Evolutionary conservation across 2,797 vertebrate genomes (phyloP).

Genomic region (Onychomys leucogaster): DNA sequence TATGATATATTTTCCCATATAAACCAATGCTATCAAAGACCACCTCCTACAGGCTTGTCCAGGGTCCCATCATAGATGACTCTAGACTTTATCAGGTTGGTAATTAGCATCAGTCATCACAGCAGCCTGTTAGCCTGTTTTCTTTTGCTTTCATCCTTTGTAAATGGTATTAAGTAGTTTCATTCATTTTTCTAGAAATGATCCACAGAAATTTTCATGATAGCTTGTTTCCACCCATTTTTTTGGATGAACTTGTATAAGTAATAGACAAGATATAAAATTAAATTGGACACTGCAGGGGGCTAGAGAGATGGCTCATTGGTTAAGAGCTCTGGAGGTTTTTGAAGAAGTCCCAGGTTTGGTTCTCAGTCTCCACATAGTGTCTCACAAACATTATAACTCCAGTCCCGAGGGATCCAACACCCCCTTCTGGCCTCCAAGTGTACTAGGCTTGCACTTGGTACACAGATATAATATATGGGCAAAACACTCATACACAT

Average conservation of each 20-base stretch:
- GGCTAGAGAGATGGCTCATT: neutral
- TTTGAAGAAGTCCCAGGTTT: neutral
- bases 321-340: neutral
- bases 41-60: neutral
- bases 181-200: conserved; percentile 11
- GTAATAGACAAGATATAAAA: conserved; percentile 18
- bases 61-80: neutral
- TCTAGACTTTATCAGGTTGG: neutral
- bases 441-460: neutral
- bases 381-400: neutral
- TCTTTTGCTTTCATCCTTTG: neutral
- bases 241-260: neutral
- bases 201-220: neutral
- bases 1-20: neutral
- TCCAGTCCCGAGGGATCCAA: neutral
- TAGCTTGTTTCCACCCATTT: neutral
- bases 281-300: neutral
- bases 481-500: neutral
- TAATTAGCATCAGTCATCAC: neutral
- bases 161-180: neutral
- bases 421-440: neutral
- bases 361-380: neutral
- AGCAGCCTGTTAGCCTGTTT: too few relatives aligned
- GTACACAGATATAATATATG: too few relatives aligned
- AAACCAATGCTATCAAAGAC: neutral